Evolutionary conservation across 1,140 invertebrate species (phyloP), one percentile per base, ranked within the genome.

Genomic region (Drosophila nebulosa): DNA sequence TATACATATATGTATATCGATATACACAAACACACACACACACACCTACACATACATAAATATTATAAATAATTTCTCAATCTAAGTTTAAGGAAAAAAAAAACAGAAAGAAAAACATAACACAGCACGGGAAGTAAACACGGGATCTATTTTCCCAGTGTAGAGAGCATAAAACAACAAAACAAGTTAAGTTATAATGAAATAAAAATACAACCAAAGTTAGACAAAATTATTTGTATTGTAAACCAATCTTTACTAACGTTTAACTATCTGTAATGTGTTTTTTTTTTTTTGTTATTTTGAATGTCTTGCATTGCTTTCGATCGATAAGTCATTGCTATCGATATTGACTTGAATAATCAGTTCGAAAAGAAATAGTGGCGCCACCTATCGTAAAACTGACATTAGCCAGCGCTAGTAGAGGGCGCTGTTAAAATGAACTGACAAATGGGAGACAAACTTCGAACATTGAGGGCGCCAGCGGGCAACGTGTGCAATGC

Each of bases 191-290:
- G 81, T 78, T 85, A 78, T 85, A 78, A 80, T 80, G 77, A 85
- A 46, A 85, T 86, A 86, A 85, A 85, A 85, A 69, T 85, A 85
- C 86, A 85, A 85, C 81, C 81, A 86, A 86, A 86, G 79, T 86
- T 86, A 83, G 71, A 86, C 63, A 86, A 88, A 65, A 75, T 63
- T 35, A 55, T 55, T 27, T 55, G 24, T 55, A 22, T 3, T 21
- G 12, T 24, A n/a, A n/a, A n/a, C n/a, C n/a, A n/a, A n/a, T n/a
- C n/a, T n/a, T n/a, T n/a, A n/a, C n/a, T n/a, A 30, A 30, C 0
- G 27, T 30, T 27, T 30, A 9, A 30, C 10, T 30, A 30, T n/a
- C n/a, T n/a, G n/a, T n/a, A 30, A 30, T 30, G 27, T 30, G 2
- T 55, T 32, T 27, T 14, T 55, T 3, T 1, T 14, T 10, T 0